A percentile compares a stretch with the other conserved stretches of the same genome.
Evolutionary conservation across 92 coral and sea anemone species (phyloP).

Genomic region (Porites cylindrica): DNA sequence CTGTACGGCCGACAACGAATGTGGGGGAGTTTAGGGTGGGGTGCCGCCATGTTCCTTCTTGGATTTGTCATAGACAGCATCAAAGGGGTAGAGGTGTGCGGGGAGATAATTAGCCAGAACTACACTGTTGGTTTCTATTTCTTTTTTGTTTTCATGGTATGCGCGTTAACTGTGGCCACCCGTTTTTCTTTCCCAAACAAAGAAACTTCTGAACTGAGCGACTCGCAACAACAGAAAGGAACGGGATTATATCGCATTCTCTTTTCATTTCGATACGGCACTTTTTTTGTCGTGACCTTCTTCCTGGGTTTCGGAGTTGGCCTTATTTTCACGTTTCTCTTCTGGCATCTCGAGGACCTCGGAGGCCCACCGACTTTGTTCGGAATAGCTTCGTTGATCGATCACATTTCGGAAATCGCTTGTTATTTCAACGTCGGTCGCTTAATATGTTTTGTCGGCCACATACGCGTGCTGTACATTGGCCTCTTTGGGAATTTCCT

Average conservation of each 20-base stretch:
- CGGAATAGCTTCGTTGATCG: constrained; percentile 99
- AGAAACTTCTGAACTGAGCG: constrained; percentile 54
- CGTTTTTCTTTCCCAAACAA: constrained; percentile 89
- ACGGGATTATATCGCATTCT: constrained; percentile 81
- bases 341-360: constrained; percentile 99
- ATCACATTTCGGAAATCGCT: constrained; percentile 94
- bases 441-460: constrained; percentile 86
- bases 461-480: constrained; percentile 89
- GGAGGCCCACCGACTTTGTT: constrained; percentile 99
- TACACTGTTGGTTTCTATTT: constrained; percentile 98
- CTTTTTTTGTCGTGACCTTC: constrained; percentile 89
- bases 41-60: constrained; percentile 93
- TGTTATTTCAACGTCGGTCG: constrained; percentile 97
- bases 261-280: constrained; percentile 82
- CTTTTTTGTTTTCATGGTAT: constrained; percentile 93
- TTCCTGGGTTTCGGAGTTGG: constrained; percentile 98
- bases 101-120: constrained; percentile 96
- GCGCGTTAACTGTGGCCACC: constrained; percentile 97
- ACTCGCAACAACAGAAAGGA: constrained; percentile 19
- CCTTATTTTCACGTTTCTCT: constrained; percentile 92
- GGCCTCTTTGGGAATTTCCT: constrained; percentile 91
- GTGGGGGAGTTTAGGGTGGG: constrained; percentile 99
- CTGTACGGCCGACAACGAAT: constrained; percentile 94
- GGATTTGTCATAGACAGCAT: constrained; percentile 96
- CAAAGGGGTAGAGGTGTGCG: constrained; percentile 96